These are phyloP conservation scores for Thalassoma bifasciatum DNA, from an alignment of 2,113 vertebrate species.

Conservation along the genomic window DNA sequence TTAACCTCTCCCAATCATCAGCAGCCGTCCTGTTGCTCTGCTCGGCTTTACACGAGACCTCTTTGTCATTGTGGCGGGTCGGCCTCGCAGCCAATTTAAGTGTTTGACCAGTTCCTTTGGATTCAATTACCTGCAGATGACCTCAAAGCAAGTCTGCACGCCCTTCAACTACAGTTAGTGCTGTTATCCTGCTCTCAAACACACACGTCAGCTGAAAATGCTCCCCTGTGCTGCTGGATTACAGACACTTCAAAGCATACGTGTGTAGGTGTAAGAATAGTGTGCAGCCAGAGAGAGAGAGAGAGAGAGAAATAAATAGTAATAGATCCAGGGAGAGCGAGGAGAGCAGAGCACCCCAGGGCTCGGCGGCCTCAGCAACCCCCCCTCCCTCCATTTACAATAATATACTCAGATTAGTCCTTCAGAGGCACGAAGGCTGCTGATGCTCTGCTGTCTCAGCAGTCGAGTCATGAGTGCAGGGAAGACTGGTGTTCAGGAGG, in stretches of 20 bases:
- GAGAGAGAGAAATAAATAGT: constrained; percentile 35
- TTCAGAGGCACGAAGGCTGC: constrained; percentile 7
- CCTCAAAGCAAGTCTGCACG: constrained; percentile 48
- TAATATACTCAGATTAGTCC: constrained; percentile 36
- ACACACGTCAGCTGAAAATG: constrained; percentile 42
- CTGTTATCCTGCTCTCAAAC: constrained; percentile 24
- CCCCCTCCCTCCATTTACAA: constrained; percentile 29
- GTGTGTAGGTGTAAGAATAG: constrained; percentile 35
- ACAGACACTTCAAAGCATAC: constrained; percentile 23
- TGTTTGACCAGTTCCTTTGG: constrained; percentile 46
- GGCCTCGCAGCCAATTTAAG: constrained; percentile 34
- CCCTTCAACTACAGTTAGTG: constrained; percentile 32
- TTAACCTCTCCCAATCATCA: constrained; percentile 55
- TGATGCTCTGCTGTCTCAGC: constrained; percentile 68
- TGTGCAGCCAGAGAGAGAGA: constrained; percentile 9
- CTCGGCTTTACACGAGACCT: constrained; percentile 15
- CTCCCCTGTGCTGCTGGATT: constrained; percentile 16
- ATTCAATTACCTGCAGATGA: constrained; percentile 69
- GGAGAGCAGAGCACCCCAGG: constrained; percentile 9
- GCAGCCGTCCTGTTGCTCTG: constrained; percentile 24
- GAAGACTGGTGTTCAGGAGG: constrained; percentile 59
- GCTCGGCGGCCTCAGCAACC: not conserved
- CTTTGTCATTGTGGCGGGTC: constrained; percentile 57
- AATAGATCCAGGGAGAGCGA: constrained; percentile 25
- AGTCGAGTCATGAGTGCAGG: constrained; percentile 62